phyloP scores from a whole-genome alignment of 1,140 invertebrate species.

The Halictus rubicundus region DNA sequence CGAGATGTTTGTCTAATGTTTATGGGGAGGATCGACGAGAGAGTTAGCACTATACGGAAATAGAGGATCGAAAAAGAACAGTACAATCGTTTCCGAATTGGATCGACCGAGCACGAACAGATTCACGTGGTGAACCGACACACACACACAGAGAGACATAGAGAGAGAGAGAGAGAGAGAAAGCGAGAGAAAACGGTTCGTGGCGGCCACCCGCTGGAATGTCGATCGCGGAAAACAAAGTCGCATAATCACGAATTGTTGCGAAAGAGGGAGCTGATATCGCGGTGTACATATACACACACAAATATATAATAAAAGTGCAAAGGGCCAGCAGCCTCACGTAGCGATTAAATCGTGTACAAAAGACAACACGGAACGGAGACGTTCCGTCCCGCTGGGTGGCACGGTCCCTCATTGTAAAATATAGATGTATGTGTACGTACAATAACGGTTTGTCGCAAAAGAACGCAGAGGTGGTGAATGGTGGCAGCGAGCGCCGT shows the following conservation, averaged over 20 bases:
- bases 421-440: background rate
- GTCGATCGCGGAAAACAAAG: background rate
- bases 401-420: background rate
- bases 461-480: too few species aligned
- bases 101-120: background rate
- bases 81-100: constrained; percentile 1
- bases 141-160: background rate
- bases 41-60: background rate
- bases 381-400: background rate
- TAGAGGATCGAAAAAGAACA: constrained; percentile 4
- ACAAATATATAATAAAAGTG: constrained; percentile 11
- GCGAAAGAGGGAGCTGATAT: background rate
- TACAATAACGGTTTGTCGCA: background rate
- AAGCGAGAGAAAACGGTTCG: background rate
- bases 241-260: background rate
- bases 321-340: constrained; percentile 56
- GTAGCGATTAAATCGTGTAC: constrained; percentile 28
- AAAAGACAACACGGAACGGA: constrained; percentile 14
- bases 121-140: constrained; percentile 8
- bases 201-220: background rate
- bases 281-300: background rate
- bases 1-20: too few species aligned
- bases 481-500: too few species aligned
- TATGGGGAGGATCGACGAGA: background rate
- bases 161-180: too few species aligned